Percentiles rank a stretch among this genome's conserved stretches.
Conservation (phyloP, 2,113 vertebrate species). For the Nibea albiflora region DNA sequence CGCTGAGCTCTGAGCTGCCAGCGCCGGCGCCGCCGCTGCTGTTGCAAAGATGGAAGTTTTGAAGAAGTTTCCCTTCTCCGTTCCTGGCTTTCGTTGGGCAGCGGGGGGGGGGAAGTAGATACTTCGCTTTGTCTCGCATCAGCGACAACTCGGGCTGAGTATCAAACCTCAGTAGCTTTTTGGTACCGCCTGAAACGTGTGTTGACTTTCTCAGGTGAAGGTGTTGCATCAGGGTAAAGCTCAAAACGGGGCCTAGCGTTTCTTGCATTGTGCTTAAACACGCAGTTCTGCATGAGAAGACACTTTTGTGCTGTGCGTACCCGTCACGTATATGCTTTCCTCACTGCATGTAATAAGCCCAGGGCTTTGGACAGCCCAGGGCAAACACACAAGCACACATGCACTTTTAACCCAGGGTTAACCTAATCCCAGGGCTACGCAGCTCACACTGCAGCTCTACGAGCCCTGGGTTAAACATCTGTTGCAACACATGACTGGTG, state of each 20-base stretch:
- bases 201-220: too few species aligned
- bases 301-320: background rate
- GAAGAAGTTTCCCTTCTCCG: constrained; percentile 19
- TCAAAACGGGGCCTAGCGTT: background rate
- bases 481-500: too few species aligned
- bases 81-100: background rate
- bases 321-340: too few species aligned
- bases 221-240: too few species aligned
- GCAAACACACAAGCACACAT: too few species aligned
- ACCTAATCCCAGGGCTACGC: too few species aligned
- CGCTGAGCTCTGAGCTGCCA: constrained; percentile 26
- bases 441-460: too few species aligned
- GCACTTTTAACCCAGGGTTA: too few species aligned
- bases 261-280: background rate
- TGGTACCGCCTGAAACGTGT: background rate
- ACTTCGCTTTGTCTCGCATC: background rate
- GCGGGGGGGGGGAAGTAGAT: background rate
- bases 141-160: background rate
- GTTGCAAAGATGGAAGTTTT: constrained; percentile 27
- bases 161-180: background rate
- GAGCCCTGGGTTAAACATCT: too few species aligned
- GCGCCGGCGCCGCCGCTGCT: constrained; percentile 17
- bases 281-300: background rate
- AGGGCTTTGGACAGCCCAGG: too few species aligned
- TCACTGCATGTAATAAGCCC: too few species aligned